Conservation (phyloP, 2,797 vertebrate species). For the Paedocypris micromegethes region DNA sequence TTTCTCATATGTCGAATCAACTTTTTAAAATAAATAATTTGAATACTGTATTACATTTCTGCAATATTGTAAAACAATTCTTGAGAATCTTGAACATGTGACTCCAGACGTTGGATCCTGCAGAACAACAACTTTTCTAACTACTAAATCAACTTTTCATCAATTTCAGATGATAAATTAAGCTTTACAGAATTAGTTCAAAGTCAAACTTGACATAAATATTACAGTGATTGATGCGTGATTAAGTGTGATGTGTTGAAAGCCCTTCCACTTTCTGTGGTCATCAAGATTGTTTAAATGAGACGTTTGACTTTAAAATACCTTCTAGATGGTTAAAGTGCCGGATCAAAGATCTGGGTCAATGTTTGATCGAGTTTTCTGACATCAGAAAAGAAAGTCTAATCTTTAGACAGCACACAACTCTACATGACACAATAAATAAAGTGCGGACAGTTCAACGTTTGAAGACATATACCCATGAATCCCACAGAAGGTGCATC, state of each 20-base stretch:
- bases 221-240: not conserved
- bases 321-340: not conserved
- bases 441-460: conserved; percentile 3
- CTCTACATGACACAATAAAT: conserved; percentile 16
- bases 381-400: conserved; percentile 12
- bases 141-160: not conserved
- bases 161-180: not conserved
- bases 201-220: too few species aligned
- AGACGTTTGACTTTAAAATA: conserved; percentile 1
- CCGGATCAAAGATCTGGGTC: conserved; percentile 9
- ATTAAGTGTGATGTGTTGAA: not conserved
- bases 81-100: too few species aligned
- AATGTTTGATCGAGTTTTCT: conserved; percentile 5
- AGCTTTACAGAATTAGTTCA: not conserved
- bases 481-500: conserved; percentile 4
- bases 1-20: too few species aligned
- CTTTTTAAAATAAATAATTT: too few species aligned
- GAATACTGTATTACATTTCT: too few species aligned
- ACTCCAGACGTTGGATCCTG: too few species aligned
- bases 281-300: not conserved
- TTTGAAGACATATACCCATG: conserved; percentile 17
- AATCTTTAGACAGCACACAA: conserved; percentile 10
- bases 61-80: too few species aligned
- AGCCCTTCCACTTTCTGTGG: not conserved
- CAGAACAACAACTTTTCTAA: not conserved